Conservation (phyloP, 1,140 invertebrate genomes). For the Drosophila murphyi region DNA sequence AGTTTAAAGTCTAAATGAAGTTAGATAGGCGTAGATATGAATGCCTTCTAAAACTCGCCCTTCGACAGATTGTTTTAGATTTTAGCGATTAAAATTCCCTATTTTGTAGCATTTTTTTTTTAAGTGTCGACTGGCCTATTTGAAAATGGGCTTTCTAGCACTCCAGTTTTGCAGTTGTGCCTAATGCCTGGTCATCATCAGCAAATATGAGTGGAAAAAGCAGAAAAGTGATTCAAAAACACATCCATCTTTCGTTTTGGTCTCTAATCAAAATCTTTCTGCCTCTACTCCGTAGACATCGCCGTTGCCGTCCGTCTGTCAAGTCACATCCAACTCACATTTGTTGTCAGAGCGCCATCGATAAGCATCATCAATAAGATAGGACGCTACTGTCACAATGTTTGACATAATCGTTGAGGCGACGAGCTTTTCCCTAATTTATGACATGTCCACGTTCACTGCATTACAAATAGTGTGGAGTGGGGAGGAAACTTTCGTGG, state of each 20-base stretch:
- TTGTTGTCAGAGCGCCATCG: slow-evolving; percentile 33
- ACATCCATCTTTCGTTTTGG: slow-evolving; percentile 46
- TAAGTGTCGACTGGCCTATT: slow-evolving; percentile 17
- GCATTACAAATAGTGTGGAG: slow-evolving; percentile 37
- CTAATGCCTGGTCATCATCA: slow-evolving; percentile 31
- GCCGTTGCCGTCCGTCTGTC: neutral
- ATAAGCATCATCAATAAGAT: slow-evolving; percentile 70
- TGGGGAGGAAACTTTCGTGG: slow-evolving; percentile 9
- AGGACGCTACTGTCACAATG: slow-evolving; percentile 49
- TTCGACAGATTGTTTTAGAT: too few relatives aligned
- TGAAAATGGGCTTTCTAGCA: slow-evolving; percentile 38
- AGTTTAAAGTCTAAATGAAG: too few relatives aligned
- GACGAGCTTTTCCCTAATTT: slow-evolving; percentile 65
- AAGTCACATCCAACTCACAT: slow-evolving; percentile 53
- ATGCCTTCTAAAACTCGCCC: too few relatives aligned
- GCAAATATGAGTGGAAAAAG: slow-evolving; percentile 10
- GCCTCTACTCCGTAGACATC: neutral
- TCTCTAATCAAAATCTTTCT: slow-evolving; percentile 48
- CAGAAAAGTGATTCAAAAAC: slow-evolving; percentile 47
- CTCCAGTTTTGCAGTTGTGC: slow-evolving; percentile 29
- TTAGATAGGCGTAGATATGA: too few relatives aligned
- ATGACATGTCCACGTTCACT: slow-evolving; percentile 68
- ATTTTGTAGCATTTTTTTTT: neutral
- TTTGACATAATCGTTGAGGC: slow-evolving; percentile 71
- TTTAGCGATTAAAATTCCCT: too few relatives aligned